Conservation (phyloP, 1,140 invertebrate genomes). For the Mesaphorura yosii region DNA sequence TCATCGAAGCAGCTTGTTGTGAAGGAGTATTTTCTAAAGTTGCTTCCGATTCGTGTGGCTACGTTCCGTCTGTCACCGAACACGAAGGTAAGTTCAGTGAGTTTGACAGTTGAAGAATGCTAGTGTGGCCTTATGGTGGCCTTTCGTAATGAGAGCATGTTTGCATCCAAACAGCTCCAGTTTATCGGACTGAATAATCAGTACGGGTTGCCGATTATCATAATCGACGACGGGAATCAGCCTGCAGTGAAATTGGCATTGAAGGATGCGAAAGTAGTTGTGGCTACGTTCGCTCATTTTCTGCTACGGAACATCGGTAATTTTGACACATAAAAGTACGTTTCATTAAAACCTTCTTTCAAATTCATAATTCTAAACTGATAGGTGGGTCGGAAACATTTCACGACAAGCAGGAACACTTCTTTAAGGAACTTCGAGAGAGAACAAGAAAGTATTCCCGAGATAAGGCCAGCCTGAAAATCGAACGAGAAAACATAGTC, state of each 20-base stretch:
- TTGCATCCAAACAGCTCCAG: conserved; percentile 21
- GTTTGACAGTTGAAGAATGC: too few relatives aligned
- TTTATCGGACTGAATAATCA: conserved; percentile 25
- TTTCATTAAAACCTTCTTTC: neutral
- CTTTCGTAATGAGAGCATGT: neutral
- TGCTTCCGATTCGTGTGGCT: conserved; percentile 78
- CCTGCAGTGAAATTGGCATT: conserved; percentile 67
- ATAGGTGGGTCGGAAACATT: conserved; percentile 81
- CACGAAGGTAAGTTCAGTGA: conserved; percentile 54
- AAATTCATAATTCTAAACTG: conserved; percentile 15
- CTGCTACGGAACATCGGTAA: conserved; percentile 81
- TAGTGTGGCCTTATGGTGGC: too few relatives aligned
- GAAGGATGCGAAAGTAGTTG: conserved; percentile 75
- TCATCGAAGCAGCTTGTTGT: conserved; percentile 78
- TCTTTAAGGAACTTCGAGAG: conserved; percentile 82
- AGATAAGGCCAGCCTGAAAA: conserved; percentile 58
- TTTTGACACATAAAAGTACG: neutral
- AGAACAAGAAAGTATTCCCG: conserved; percentile 72
- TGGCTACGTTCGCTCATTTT: conserved; percentile 83
- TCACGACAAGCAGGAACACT: conserved; percentile 89
- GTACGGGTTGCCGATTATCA: conserved; percentile 45
- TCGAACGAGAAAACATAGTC: conserved; percentile 27
- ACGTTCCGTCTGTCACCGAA: conserved; percentile 88
- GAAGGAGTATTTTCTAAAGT: conserved; percentile 82
- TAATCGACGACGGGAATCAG: conserved; percentile 82